These are phyloP conservation scores for Spilogale gracilis DNA, from an alignment of 2,113 vertebrate genomes.

Conservation along the genomic window DNA sequence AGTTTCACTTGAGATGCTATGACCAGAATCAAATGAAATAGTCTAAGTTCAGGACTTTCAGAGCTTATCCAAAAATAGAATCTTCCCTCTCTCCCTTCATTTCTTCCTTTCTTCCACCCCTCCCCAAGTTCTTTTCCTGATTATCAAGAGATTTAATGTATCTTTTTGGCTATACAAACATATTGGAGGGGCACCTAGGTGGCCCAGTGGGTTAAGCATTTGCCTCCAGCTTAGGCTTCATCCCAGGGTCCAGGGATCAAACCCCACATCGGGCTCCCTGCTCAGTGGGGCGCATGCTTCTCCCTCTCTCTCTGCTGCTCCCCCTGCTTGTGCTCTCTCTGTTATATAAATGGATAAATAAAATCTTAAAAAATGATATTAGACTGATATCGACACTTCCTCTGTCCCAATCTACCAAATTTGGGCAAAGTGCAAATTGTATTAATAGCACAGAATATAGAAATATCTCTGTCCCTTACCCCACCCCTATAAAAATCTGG, in stretches of 20 bases:
- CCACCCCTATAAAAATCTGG: background rate
- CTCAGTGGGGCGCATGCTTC: background rate
- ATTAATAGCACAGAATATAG: background rate
- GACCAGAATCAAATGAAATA: background rate
- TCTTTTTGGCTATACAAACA: background rate
- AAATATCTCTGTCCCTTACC: constrained; percentile 8
- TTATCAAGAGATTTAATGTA: background rate
- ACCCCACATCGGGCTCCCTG: too few relatives aligned
- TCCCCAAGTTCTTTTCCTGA: background rate
- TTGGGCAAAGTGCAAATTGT: background rate
- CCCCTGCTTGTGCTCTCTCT: background rate
- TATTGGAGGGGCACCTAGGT: background rate
- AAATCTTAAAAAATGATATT: background rate
- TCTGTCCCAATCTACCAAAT: background rate
- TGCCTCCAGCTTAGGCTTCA: background rate
- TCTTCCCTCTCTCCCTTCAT: background rate
- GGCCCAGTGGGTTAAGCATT: background rate
- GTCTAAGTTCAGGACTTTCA: background rate
- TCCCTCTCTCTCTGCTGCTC: background rate
- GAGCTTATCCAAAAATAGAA: background rate
- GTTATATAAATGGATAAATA: background rate
- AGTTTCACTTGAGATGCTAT: background rate
- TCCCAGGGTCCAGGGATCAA: too few relatives aligned
- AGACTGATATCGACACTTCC: background rate
- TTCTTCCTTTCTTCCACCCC: background rate